These are phyloP conservation scores for Oncorhynchus keta DNA, from an alignment of 2,113 vertebrate genomes.

Conservation along the genomic window DNA sequence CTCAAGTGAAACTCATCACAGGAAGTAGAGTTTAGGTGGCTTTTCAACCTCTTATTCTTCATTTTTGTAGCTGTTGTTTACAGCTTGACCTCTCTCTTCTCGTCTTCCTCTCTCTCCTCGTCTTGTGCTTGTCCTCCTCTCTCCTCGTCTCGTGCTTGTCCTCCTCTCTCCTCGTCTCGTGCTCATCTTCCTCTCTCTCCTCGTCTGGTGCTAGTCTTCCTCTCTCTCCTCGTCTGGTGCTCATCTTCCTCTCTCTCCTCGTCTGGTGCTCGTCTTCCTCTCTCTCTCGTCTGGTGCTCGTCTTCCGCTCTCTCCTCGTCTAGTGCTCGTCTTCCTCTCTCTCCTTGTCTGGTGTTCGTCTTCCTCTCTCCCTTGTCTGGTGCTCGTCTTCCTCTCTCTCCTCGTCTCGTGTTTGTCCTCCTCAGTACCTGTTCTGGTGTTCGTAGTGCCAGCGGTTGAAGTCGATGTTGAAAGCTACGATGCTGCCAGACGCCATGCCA, in stretches of 20 bases:
- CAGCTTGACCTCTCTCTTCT: neutral
- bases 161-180: constrained; percentile 40
- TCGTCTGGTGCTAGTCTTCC: no score
- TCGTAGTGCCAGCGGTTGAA: constrained; percentile 99
- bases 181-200: no score
- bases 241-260: no score
- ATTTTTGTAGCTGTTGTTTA: constrained; percentile 25
- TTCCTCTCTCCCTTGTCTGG: constrained; percentile 54
- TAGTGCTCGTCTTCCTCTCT: no score
- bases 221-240: no score
- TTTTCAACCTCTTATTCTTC: constrained; percentile 40
- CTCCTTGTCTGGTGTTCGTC: no score
- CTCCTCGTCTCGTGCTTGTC: neutral
- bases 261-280: constrained; percentile 54
- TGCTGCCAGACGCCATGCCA: constrained; percentile 99
- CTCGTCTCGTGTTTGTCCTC: constrained; percentile 17
- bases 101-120: constrained; percentile 50
- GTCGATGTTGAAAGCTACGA: constrained; percentile 99
- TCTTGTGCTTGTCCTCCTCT: constrained; percentile 40
- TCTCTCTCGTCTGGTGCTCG: no score
- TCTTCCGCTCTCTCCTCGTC: no score
- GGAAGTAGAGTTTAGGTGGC: constrained; percentile 46
- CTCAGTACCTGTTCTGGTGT: constrained; percentile 99
- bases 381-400: constrained; percentile 55
- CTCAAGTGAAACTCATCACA: neutral